A percentile compares a stretch with the other conserved stretches of the same genome.
phyloP scores from a whole-genome alignment of 2,113 vertebrate species.

The Callocephalon fimbriatum region DNA sequence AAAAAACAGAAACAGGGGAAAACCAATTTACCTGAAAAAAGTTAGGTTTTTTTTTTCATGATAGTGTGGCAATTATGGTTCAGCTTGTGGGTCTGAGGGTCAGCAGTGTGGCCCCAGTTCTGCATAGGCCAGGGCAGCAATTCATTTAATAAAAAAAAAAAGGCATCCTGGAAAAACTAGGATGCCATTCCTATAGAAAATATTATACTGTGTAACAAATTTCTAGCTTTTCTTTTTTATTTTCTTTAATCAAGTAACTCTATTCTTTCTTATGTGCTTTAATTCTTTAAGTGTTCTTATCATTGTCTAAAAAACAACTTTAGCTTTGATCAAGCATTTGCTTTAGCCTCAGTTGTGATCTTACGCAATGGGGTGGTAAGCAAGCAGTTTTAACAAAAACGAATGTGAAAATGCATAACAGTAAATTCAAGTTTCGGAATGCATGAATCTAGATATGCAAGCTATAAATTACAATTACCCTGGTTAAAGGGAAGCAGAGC shows the following conservation, averaged over 20 bases:
- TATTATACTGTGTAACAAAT: neutral
- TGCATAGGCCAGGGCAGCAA: neutral
- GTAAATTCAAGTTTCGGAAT: neutral
- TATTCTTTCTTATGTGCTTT: neutral
- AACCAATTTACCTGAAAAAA: neutral
- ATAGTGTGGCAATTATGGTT: neutral
- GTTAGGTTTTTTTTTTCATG: neutral
- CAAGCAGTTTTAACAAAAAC: neutral
- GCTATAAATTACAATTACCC: neutral
- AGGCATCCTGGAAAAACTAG: neutral
- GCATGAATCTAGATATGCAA: neutral
- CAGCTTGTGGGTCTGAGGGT: neutral
- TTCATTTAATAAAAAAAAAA: neutral
- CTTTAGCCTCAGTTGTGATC: neutral
- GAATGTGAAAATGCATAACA: neutral
- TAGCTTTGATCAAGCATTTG: neutral
- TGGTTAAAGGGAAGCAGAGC: neutral
- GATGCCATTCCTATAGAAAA: neutral
- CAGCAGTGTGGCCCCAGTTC: neutral
- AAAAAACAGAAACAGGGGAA: neutral
- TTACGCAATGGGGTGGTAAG: neutral
- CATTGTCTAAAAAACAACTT: neutral
- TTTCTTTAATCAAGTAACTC: neutral
- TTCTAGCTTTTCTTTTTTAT: neutral
- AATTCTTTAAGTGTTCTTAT: neutral